Evolutionary conservation across 2,888 invertebrate genomes (phyloP).

Genomic region (Apocheima hispidaria): DNA sequence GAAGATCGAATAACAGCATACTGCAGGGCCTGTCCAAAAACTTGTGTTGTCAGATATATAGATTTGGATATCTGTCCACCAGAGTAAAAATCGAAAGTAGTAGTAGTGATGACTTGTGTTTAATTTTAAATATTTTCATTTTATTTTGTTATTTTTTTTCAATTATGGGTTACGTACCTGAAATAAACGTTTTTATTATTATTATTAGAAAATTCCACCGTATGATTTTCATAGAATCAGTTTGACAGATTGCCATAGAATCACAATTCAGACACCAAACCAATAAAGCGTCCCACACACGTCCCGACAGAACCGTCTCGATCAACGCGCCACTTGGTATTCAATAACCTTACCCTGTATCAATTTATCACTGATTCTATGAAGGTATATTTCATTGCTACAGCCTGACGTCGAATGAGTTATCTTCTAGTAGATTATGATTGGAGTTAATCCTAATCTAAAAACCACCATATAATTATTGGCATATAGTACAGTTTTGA

Average conservation of each 20-base stretch:
- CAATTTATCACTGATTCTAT: slow-evolving; percentile 85
- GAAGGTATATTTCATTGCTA: slow-evolving; percentile 84
- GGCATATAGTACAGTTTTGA: slow-evolving; percentile 23
- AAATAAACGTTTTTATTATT: too few species aligned
- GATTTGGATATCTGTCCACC: too few species aligned
- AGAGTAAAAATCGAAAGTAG: too few species aligned
- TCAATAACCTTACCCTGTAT: slow-evolving; percentile 81
- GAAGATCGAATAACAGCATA: too few species aligned
- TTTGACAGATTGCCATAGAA: neutral
- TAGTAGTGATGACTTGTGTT: too few species aligned
- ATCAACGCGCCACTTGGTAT: slow-evolving; percentile 79
- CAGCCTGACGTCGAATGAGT: slow-evolving; percentile 71
- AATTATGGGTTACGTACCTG: too few species aligned
- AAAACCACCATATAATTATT: slow-evolving; percentile 14
- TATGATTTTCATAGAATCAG: too few species aligned
- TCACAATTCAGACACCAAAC: neutral
- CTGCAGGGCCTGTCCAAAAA: too few species aligned
- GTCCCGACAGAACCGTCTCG: slow-evolving; percentile 30
- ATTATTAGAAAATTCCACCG: too few species aligned
- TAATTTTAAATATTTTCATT: too few species aligned
- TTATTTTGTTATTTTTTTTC: too few species aligned
- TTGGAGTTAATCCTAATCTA: slow-evolving; percentile 20
- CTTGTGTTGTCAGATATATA: too few species aligned
- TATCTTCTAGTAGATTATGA: slow-evolving; percentile 59
- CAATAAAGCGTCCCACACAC: slow-evolving; percentile 23